Evolutionary conservation across 2,113 vertebrate species (phyloP), one percentile per base, ranked within the genome.

Genomic region (Chroicocephalus ridibundus): DNA sequence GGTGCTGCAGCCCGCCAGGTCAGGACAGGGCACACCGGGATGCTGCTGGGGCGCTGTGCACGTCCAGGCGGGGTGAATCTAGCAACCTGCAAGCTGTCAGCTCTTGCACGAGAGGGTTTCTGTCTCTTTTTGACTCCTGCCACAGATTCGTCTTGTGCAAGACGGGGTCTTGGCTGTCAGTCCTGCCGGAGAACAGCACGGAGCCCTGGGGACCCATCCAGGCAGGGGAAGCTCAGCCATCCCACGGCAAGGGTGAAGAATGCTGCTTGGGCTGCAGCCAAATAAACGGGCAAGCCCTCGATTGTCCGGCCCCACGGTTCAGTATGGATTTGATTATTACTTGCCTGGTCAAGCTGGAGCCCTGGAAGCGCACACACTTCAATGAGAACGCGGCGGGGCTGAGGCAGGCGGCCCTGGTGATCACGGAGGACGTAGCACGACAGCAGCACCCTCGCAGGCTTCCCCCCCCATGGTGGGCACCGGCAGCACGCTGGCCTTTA

Each of bases 241-340:
- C n/a, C 21, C 61, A 10, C 4, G 32, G 68, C n/a, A 76, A 38
- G 49, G 34, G 36, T 36, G 25, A 51, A 60, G 42, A 70, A n/a
- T 38, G 6, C 61, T 38, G 26, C 72, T 49, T 60, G 88, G n/a
- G 29, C 9, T 68, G 52, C 82, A 84, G 70, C 25, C 36, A 40
- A 57, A 58, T 34, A 36, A 49, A 38, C 76, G 15, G 46, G 13
- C 36, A 75, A 66, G 7, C 7, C 19, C 24, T 77, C 2, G 3
- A 6, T 19, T 5, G 0, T 31, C 51, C 4, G 1, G 29, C 60
- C n/a, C 62, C 36, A 15, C 1, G 7, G 16, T n/a, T 72, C 72
- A 5, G 5, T 25, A 4, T 0, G 2, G 64, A 42, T 68, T 34
- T 62, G 26, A 7, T 40, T 18, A 12, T 21, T 9, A 5, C 34